Conservation (phyloP, 53 echinoderm and acorn worm species). For the Paelopatides confundens region DNA sequence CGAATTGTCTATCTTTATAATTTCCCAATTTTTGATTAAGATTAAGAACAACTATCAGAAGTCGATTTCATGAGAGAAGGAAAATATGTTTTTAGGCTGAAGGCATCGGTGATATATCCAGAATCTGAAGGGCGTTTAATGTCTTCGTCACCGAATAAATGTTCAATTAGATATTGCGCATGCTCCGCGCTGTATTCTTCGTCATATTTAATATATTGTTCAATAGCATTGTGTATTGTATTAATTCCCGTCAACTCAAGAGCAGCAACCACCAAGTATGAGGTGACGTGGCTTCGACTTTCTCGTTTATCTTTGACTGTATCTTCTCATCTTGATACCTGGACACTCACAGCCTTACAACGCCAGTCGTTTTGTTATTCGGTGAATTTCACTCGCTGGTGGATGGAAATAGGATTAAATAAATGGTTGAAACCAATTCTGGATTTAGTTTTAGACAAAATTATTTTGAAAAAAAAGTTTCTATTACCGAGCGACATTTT, state of each 20-base stretch:
- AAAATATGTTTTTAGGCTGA: not conserved
- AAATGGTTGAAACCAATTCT: no score
- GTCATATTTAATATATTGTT: not conserved
- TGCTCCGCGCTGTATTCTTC: not conserved
- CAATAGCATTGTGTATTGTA: not conserved
- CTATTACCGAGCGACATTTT: no score
- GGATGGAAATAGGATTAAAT: not conserved
- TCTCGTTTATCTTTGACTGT: conserved; percentile 46
- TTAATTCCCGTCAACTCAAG: not conserved
- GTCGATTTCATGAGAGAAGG: not conserved
- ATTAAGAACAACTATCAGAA: not conserved
- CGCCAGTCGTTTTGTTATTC: conserved; percentile 86
- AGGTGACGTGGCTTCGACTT: not conserved
- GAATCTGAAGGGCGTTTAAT: not conserved
- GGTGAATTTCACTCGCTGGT: conserved; percentile 82
- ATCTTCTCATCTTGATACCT: conserved; percentile 70
- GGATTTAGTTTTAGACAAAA: no score
- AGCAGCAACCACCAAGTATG: not conserved
- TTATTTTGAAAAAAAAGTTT: no score
- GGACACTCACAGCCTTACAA: conserved; percentile 85
- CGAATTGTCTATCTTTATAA: not conserved
- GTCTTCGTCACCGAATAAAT: no score
- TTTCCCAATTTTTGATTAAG: not conserved
- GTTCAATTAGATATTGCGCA: not conserved
- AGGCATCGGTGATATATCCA: not conserved